phyloP scores from a whole-genome alignment of 23 tunicate genomes.

The Diplosoma virens region DNA sequence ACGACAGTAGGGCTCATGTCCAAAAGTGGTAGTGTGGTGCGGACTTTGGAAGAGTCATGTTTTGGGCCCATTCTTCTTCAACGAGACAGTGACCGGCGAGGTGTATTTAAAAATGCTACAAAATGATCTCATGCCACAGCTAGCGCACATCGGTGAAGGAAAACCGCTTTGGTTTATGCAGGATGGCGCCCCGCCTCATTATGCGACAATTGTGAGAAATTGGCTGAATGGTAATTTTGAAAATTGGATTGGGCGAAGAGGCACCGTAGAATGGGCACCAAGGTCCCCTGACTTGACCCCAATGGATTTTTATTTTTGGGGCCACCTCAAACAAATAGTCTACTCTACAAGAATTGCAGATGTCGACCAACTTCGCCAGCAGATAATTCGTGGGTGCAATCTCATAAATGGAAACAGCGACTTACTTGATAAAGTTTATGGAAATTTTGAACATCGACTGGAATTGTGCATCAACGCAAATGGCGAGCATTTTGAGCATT shows the following conservation, averaged over 20 bases:
- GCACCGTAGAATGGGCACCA: background rate
- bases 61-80: constrained; percentile 1
- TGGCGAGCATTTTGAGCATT: too few species aligned
- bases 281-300: background rate
- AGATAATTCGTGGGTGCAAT: background rate
- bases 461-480: too few species aligned
- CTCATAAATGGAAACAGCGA: too few species aligned
- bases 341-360: constrained; percentile 9
- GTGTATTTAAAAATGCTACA: background rate
- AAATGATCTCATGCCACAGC: constrained; percentile 12
- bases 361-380: background rate
- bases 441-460: too few species aligned
- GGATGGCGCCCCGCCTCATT: background rate
- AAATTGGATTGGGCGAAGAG: constrained; percentile 1
- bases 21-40: constrained; percentile 5
- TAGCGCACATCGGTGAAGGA: constrained; percentile 8
- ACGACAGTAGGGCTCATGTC: constrained; percentile 15
- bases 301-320: constrained; percentile 7
- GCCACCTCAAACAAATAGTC: background rate
- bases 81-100: constrained; percentile 13
- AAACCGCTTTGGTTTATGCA: background rate
- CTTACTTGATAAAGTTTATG: too few species aligned
- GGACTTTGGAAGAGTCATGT: constrained; percentile 21
- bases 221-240: constrained; percentile 1
- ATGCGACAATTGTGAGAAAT: constrained; percentile 2